Evolutionary conservation across 2,113 vertebrate species (phyloP), one percentile per base, ranked within the genome.

Genomic region (Symphodus melops): DNA sequence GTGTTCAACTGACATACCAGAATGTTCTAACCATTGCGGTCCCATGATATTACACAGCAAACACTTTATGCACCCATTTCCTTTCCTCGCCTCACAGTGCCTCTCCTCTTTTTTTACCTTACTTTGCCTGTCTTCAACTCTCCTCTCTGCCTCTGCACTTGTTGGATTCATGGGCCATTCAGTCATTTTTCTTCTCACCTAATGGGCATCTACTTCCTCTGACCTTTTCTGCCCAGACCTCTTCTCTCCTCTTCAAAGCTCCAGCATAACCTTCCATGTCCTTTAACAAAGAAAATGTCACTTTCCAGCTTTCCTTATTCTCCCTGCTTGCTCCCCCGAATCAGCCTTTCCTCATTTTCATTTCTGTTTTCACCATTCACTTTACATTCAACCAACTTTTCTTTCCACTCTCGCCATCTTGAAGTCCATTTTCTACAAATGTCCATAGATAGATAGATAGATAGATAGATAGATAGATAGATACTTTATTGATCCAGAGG

Each of bases 1-100:
- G 79, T 73, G 83, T 80, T 83, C 76, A 62, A 77, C 69, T 71
- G 81, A 75, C 73, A 77, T 72, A 82, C 83, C 68, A 69, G 39
- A 82, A 64, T 28, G 67, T 77, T 83, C 17, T 54, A 51, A 81
- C 73, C 51, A 49, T 36, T 41, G 53, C 33, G 58, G 72, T 85
- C 82, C 75, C 76, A 46, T 55, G 82, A 59, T 74, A 72, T 79
- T 67, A 80, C 72, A 75, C 28, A 5, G 75, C 78, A 79, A 74
- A 74, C 61, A 63, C 58, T 53, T 37, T 52, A 44, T 44, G 33
- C 65, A 69, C 77, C 66, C 57, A 52, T 48, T 68, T 60, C 67
- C 65, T 41, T 0, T 44, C 42, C 52, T 33, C 25, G 52, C 42
- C 42, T 68, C 14, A 36, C 36, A 63, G 72, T 49, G 4, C 19